phyloP scores from a whole-genome alignment of 2,888 invertebrate genomes.

The Nephrotoma guestfalica region DNA sequence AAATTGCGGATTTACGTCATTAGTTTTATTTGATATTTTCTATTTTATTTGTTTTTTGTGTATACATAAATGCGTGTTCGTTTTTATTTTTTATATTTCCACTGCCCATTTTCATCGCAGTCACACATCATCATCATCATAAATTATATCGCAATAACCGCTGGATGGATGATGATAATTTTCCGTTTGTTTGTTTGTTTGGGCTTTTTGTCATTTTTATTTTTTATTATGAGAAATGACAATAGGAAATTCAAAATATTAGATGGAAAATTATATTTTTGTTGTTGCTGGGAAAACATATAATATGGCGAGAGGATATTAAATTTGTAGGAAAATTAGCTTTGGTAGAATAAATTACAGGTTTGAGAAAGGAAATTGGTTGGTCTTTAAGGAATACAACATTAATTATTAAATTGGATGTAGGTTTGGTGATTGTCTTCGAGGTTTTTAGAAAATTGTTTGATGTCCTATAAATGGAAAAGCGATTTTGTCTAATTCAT shows the following conservation, averaged over 20 bases:
- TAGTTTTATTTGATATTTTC: neutral
- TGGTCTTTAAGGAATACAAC: neutral
- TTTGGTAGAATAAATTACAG: neutral
- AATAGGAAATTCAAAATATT: neutral
- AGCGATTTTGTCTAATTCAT: no score
- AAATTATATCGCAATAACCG: neutral
- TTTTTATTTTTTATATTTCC: neutral
- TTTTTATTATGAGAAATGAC: neutral
- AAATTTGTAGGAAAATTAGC: neutral
- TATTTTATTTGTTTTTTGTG: neutral
- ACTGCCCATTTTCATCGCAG: neutral
- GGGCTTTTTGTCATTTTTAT: neutral
- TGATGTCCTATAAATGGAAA: no score
- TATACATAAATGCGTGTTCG: neutral
- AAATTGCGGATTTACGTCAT: neutral
- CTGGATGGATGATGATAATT: neutral
- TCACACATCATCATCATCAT: neutral
- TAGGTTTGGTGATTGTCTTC: no score
- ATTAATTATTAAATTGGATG: neutral
- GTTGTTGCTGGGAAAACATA: neutral
- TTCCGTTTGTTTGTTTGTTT: neutral
- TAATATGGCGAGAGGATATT: neutral
- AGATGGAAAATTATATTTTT: neutral
- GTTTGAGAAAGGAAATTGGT: neutral
- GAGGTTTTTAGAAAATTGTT: no score